A percentile compares a stretch with the other conserved stretches of the same genome.
Evolutionary conservation across 1,140 invertebrate species (phyloP).

Genomic region (Brachionus rotundiformis): DNA sequence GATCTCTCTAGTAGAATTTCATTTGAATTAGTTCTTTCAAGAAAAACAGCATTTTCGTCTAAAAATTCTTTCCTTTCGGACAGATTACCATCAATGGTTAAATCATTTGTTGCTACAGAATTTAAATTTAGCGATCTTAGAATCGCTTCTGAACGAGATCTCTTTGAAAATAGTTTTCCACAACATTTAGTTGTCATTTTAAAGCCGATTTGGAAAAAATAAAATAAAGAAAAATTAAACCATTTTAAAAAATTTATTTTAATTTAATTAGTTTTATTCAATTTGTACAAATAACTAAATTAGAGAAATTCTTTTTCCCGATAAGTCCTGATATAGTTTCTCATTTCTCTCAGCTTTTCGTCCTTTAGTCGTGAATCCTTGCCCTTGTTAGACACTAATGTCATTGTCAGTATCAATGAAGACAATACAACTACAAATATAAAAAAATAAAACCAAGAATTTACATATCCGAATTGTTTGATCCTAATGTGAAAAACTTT

Average conservation of each 20-base stretch:
- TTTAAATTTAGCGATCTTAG: not conserved
- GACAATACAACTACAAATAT: not conserved
- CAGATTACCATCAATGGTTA: not conserved
- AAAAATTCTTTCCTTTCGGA: not conserved
- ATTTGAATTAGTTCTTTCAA: not conserved
- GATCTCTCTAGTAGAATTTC: not conserved
- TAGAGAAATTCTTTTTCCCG: conserved; percentile 8
- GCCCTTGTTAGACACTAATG: not conserved
- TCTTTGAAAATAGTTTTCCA: not conserved
- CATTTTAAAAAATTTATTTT: not conserved
- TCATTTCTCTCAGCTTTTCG: not conserved
- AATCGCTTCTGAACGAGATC: not conserved
- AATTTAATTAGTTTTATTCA: conserved; percentile 3
- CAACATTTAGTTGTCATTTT: conserved; percentile 7
- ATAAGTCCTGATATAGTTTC: not conserved
- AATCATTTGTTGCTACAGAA: not conserved
- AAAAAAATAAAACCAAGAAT: not conserved
- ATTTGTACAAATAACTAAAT: not conserved
- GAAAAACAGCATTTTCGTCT: not conserved
- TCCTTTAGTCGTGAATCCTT: not conserved
- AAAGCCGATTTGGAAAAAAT: not conserved
- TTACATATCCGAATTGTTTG: not conserved
- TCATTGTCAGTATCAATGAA: not conserved
- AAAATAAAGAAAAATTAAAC: not conserved
- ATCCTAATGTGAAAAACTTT: not conserved